These are phyloP conservation scores for Psilopogon haemacephalus DNA, from an alignment of 2,113 vertebrate species.

Conservation along the genomic window DNA sequence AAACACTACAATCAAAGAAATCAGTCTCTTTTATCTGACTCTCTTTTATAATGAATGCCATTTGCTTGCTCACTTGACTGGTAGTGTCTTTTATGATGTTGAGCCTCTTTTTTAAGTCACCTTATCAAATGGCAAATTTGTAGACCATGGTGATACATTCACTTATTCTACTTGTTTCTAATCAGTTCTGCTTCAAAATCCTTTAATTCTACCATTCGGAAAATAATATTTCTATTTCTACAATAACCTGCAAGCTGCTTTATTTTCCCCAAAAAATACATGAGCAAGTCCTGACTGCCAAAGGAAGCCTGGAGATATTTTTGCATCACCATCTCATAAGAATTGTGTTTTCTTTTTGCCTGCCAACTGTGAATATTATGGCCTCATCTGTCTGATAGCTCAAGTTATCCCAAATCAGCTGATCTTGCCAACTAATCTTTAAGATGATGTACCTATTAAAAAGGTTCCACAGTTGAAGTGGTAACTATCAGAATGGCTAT, in stretches of 20 bases:
- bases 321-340: not conserved
- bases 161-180: not conserved
- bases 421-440: not conserved
- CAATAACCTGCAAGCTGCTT: not conserved
- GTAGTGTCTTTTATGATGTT: not conserved
- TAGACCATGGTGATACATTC: not conserved
- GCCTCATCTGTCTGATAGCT: not conserved
- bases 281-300: not conserved
- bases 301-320: not conserved
- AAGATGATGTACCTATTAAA: not conserved
- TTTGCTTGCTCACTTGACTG: not conserved
- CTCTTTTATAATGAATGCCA: not conserved
- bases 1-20: not conserved
- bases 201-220: not conserved
- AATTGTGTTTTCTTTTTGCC: not conserved
- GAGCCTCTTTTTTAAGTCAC: not conserved
- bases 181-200: not conserved
- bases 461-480: not conserved
- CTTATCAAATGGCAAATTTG: not conserved
- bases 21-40: not conserved
- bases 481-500: not conserved
- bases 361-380: not conserved
- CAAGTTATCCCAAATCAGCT: not conserved
- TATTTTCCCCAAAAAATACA: not conserved
- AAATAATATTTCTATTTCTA: not conserved